Percentiles rank a stretch among this genome's conserved stretches.
Conservation (phyloP, 64 coral and sea anemone species). For the Platygyra sinensis region DNA sequence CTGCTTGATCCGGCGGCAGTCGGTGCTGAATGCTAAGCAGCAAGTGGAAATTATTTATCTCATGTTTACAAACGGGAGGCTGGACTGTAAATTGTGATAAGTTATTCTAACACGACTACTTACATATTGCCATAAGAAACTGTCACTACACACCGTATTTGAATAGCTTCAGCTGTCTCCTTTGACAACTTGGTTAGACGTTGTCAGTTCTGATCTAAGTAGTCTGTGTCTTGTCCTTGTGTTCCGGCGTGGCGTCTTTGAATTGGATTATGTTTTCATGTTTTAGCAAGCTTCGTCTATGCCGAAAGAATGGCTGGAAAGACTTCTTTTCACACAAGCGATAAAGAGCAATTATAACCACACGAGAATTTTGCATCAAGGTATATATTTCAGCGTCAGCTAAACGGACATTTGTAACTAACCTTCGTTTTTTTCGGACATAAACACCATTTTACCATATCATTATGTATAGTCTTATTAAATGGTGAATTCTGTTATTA, state of each 20-base stretch:
- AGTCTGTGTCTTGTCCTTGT: neutral
- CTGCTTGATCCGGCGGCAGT: neutral
- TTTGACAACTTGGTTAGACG: neutral
- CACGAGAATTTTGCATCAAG: no score
- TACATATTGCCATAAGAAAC: neutral
- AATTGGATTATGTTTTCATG: neutral
- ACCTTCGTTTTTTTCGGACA: no score
- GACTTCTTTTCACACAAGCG: neutral
- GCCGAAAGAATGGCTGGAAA: neutral
- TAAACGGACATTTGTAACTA: no score
- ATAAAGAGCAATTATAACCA: no score
- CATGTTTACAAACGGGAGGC: neutral
- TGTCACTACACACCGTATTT: neutral
- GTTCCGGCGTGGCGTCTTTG: neutral
- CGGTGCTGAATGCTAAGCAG: neutral
- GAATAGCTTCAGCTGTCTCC: neutral
- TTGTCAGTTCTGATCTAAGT: neutral
- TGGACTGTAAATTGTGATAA: neutral
- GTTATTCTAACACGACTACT: neutral
- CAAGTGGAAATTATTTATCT: neutral
- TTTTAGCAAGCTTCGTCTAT: neutral
- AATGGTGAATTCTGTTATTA: no score
- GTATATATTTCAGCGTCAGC: no score
- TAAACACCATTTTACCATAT: no score
- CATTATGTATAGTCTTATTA: no score